phyloP scores from a whole-genome alignment of 30 jellyfish, hydroid and myxozoan genomes.

The Kudoa iwatai region DNA sequence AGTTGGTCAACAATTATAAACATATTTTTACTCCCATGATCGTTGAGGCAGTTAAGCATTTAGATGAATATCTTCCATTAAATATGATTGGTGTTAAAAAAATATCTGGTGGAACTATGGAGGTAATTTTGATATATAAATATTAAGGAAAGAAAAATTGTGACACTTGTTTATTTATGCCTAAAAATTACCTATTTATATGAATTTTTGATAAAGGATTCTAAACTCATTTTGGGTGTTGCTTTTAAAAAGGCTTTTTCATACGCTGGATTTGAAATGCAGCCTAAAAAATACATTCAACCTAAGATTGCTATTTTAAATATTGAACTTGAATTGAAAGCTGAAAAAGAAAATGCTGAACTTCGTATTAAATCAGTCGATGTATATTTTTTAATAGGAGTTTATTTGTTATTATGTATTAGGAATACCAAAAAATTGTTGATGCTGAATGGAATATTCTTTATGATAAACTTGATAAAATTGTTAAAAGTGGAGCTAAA shows the following conservation, averaged over 20 bases:
- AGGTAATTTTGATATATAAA: slow-evolving; percentile 9
- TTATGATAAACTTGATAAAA: slow-evolving; percentile 52
- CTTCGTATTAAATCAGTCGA: slow-evolving; percentile 64
- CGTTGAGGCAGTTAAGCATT: slow-evolving; percentile 52
- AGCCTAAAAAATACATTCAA: slow-evolving; percentile 39
- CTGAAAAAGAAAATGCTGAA: slow-evolving; percentile 93
- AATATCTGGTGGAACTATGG: slow-evolving; percentile 67
- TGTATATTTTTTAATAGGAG: slow-evolving; percentile 3
- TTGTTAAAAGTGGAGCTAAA: slow-evolving; percentile 80
- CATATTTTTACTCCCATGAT: slow-evolving; percentile 51
- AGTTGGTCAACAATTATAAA: slow-evolving; percentile 47
- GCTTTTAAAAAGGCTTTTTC: slow-evolving; percentile 84
- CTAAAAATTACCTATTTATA: too few species aligned
- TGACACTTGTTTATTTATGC: too few species aligned
- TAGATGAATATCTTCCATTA: slow-evolving; percentile 51
- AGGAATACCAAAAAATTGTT: slow-evolving; percentile 84
- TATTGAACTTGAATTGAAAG: slow-evolving; percentile 56
- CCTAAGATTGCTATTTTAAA: slow-evolving; percentile 65
- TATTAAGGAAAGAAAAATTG: too few species aligned
- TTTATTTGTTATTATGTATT: background rate
- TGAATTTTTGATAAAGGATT: slow-evolving; percentile 8
- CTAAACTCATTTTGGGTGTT: slow-evolving; percentile 49
- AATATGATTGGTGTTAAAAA: slow-evolving; percentile 80
- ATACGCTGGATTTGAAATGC: slow-evolving; percentile 96
- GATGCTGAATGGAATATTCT: slow-evolving; percentile 86